phyloP scores from a whole-genome alignment of 2,888 invertebrate genomes.

The Sarcophaga rosellei region DNA sequence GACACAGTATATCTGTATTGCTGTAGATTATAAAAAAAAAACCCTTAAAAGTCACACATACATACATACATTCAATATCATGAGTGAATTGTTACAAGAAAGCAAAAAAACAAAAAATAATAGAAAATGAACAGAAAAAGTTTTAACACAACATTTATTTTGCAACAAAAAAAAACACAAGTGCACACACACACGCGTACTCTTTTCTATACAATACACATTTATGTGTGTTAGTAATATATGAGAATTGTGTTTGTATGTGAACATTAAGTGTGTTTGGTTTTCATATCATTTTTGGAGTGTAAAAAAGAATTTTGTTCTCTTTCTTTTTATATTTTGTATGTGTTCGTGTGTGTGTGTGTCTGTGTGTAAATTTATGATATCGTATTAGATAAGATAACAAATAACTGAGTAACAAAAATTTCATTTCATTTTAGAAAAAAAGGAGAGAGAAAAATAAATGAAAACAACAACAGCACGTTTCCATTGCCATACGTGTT shows the following conservation, averaged over 20 bases:
- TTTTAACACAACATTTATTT: conserved; percentile 54
- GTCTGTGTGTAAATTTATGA: conserved; percentile 26
- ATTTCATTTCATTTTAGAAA: conserved; percentile 26
- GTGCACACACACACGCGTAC: background rate
- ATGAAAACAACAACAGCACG: background rate
- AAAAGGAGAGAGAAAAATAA: background rate
- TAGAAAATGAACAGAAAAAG: no score
- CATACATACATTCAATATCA: no score
- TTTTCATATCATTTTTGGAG: background rate
- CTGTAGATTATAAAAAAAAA: no score
- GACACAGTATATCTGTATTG: no score
- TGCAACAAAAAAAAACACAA: conserved; percentile 26
- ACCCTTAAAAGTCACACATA: no score
- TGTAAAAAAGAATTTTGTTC: background rate
- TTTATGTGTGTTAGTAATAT: background rate
- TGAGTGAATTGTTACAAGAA: no score
- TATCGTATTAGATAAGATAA: conserved; percentile 52
- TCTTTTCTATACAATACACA: background rate
- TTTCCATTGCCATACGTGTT: background rate
- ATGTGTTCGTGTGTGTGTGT: background rate
- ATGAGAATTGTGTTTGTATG: background rate
- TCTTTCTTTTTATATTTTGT: background rate
- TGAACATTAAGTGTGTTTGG: background rate
- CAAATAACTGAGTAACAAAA: conserved; percentile 48
- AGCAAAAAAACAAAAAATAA: no score